Conservation (phyloP, 2,797 vertebrate species). For the Margarornis squamiger region DNA sequence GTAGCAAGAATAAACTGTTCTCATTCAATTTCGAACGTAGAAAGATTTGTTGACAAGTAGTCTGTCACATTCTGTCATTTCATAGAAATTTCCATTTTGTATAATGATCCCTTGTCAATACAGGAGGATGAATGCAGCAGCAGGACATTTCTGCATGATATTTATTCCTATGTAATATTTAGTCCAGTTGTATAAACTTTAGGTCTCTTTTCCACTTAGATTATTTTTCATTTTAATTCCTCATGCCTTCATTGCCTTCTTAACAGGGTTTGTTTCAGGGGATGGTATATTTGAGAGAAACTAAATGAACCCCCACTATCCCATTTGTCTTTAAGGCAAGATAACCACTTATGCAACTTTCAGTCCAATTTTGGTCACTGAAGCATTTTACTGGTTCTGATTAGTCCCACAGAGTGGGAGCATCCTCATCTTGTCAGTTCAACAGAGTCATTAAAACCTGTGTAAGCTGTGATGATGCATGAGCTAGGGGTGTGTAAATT, state of each 20-base stretch:
- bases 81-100: not conserved
- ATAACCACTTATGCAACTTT: conserved; percentile 20
- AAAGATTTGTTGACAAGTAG: not conserved
- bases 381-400: conserved; percentile 73
- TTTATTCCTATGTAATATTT: not conserved
- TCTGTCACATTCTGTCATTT: not conserved
- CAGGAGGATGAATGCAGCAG: not conserved
- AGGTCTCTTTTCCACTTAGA: not conserved
- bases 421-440: conserved; percentile 49
- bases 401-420: conserved; percentile 55
- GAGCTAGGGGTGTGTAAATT: conserved; percentile 64
- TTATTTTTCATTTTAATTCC: not conserved
- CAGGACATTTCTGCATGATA: not conserved
- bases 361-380: conserved; percentile 55
- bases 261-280: conserved; percentile 2
- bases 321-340: conserved; percentile 46
- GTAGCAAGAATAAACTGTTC: not conserved
- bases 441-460: conserved; percentile 43
- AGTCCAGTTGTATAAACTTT: not conserved
- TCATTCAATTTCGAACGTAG: not conserved
- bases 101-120: not conserved
- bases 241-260: not conserved
- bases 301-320: not conserved
- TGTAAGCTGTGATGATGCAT: conserved; percentile 54
- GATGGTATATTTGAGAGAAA: conserved; percentile 19